These are phyloP conservation scores for Pharmacophagus antenor DNA, from an alignment of 2,888 invertebrate species.

Conservation along the genomic window DNA sequence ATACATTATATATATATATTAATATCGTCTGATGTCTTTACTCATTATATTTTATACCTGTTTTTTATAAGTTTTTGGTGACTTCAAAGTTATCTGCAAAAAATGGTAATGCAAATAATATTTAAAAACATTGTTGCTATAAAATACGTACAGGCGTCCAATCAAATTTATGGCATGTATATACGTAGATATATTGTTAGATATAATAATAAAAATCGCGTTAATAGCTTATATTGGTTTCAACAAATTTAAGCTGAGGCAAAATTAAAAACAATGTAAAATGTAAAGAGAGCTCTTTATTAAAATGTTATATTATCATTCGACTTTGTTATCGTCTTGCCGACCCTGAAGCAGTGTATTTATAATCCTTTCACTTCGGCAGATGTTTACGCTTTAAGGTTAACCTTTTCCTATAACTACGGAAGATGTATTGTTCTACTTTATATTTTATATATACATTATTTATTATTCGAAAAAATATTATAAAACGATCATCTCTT, in stretches of 20 bases:
- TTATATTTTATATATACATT: too few relatives aligned
- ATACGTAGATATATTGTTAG: neutral
- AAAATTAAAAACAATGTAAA: too few relatives aligned
- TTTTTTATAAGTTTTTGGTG: too few relatives aligned
- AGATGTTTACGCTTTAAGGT: neutral
- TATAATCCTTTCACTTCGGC: neutral
- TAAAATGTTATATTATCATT: too few relatives aligned
- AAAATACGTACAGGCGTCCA: neutral
- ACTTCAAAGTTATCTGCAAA: neutral
- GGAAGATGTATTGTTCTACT: neutral
- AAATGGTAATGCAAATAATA: neutral
- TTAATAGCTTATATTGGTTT: too few relatives aligned
- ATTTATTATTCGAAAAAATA: neutral
- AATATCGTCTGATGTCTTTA: too few relatives aligned
- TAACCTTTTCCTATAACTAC: neutral
- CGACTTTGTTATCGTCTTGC: neutral
- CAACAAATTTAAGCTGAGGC: too few relatives aligned
- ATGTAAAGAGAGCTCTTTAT: too few relatives aligned
- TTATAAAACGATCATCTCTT: too few relatives aligned
- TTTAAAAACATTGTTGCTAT: neutral
- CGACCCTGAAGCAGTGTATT: neutral
- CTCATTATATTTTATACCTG: too few relatives aligned
- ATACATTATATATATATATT: too few relatives aligned
- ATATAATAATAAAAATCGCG: too few relatives aligned
- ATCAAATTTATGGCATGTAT: neutral